phyloP scores from a whole-genome alignment of 2,113 vertebrate species.

The Carassius gibelio region DNA sequence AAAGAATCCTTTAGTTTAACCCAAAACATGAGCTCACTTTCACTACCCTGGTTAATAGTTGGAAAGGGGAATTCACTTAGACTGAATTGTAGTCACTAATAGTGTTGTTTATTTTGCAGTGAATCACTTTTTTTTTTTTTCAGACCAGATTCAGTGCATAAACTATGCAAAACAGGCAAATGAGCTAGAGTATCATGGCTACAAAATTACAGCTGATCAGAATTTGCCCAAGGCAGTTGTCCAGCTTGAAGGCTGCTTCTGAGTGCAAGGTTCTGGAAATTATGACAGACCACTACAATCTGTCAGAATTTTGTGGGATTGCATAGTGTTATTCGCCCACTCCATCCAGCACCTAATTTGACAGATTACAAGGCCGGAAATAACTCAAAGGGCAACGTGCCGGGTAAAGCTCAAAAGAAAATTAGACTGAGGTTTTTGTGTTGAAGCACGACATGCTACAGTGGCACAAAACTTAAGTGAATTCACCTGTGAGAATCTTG shows the following conservation, averaged over 20 bases:
- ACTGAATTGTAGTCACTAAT: neutral
- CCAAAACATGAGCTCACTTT: neutral
- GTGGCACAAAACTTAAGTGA: neutral
- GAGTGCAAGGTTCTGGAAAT: neutral
- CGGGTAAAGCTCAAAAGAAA: fast-evolving
- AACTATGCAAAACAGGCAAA: neutral
- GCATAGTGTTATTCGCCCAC: neutral
- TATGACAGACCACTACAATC: neutral
- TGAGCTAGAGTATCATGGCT: neutral
- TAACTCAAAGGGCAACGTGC: neutral
- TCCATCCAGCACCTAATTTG: neutral
- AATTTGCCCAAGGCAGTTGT: neutral
- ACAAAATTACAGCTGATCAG: neutral
- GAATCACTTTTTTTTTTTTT: too few species aligned
- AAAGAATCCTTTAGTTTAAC: neutral
- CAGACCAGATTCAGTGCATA: neutral
- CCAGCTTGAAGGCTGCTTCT: fast-evolving
- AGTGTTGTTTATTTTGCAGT: neutral
- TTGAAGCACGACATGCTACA: neutral
- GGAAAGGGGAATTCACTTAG: neutral
- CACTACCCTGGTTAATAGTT: too few species aligned
- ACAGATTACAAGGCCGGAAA: neutral
- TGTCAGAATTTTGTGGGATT: neutral
- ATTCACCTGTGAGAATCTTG: neutral
- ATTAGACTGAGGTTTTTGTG: neutral